Conservation (phyloP, 2,888 invertebrate species). For the Salpingus planirostris region DNA sequence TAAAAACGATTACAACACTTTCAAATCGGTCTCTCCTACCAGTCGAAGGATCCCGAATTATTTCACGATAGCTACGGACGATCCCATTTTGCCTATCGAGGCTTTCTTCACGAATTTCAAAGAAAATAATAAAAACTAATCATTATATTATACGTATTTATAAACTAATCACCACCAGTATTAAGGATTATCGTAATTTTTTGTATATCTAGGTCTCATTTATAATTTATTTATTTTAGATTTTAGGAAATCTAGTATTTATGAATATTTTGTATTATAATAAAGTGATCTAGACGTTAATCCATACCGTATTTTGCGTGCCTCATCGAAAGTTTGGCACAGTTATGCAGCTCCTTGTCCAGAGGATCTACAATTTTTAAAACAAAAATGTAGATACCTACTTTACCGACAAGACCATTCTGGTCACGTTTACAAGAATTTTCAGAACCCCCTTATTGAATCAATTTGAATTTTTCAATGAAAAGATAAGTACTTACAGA, state of each 20-base stretch:
- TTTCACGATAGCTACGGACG: conserved; percentile 68
- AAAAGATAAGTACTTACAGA: conserved; percentile 58
- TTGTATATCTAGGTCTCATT: no score
- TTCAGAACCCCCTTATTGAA: no score
- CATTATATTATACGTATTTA: conserved; percentile 1
- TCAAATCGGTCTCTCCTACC: conserved; percentile 55
- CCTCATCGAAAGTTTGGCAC: conserved; percentile 30
- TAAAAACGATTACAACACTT: conserved; percentile 63
- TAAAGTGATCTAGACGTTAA: no score
- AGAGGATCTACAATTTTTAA: conserved; percentile 26
- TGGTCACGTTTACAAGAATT: no score
- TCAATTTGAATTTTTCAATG: background rate
- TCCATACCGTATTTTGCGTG: conserved; percentile 23
- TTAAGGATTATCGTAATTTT: background rate
- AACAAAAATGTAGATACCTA: no score
- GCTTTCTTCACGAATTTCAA: conserved; percentile 69
- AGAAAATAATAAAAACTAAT: conserved; percentile 12
- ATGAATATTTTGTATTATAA: conserved; percentile 1
- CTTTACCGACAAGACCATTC: no score
- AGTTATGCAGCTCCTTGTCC: conserved; percentile 31
- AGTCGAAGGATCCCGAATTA: conserved; percentile 59
- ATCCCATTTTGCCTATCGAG: conserved; percentile 71
- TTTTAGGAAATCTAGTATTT: background rate
- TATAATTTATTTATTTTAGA: background rate
- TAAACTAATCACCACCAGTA: no score